Evolutionary conservation across 2,113 vertebrate species (phyloP), one percentile per base, ranked within the genome.

Genomic region (Xiphophorus hellerii): DNA sequence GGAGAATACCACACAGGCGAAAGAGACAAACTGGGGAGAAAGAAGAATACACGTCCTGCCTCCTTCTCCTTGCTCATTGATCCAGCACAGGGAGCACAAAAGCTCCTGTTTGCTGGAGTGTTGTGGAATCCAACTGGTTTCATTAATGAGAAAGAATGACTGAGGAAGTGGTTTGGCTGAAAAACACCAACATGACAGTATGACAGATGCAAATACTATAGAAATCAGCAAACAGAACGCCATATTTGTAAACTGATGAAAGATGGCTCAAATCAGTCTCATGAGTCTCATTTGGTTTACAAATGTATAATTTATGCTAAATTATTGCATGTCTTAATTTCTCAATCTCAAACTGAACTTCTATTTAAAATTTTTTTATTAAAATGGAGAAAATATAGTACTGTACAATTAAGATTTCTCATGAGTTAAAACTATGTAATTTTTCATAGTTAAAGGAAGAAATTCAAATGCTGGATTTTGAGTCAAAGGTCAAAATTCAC

Each of bases 21-120:
- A 88, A 89, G 86, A 87, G 86, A 77, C 82, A 48, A 85, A 90
- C 82, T 75, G 83, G 33, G 74, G 85, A 87, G 86, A 83, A 71
- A 76, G 83, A 80, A 90, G 89, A 86, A 90, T 90, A 85, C 81
- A 71, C 73, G 77, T 81, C 81, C 76, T 79, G 69, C 81, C 75
- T 87, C 85, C 81, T 87, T 80, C 83, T 82, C 85, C 76, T 58
- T 92, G 91, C 83, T 92, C 91, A 92, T 66, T 93, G 88, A 93
- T 92, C 90, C 92, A 92, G 87, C 84, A 87, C 91, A 75, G 82
- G 64, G 86, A 85, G 85, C 88, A 93, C 93, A 90, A 93, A 93
- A 90, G 90, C 90, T 83, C 70, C 92, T 89, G 82, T 87, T 90
- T 84, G 82, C 82, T 83, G 81, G 78, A 51, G 74, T 83, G 82